Base-by-base conservation (phyloP, 2,113 vertebrate genomes). In the Setophaga petechia region DNA sequence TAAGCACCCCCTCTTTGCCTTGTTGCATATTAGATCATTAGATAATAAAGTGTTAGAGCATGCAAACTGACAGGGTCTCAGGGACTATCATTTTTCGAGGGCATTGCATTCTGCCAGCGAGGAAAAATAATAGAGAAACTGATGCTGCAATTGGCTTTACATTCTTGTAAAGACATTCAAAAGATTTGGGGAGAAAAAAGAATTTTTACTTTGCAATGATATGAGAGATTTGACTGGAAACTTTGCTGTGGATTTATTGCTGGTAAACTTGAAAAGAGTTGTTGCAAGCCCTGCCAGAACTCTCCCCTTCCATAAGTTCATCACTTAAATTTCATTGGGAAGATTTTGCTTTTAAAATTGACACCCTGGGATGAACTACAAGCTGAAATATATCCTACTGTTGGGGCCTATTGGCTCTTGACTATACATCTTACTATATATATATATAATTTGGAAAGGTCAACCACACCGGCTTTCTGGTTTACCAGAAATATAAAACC, bases 1-100 rank as follows among this genome's bases (percentile, higher is more conserved):
- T 97, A 97, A 97, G 97, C 98, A 84, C 96, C 94, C 73, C 97
- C 96, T 97, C 97, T 98, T 97, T 97, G 97, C 98, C 98, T 98
- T 98, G 97, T 97, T 98, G 98, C 97, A 97, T 98, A 98, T 98
- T 98, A 98, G 98, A 98, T 98, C 98, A 98, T 98, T 98, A 97
- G 97, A 98, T 98, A 98, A 98, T 98, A 98, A 98, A 98, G 97
- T 97, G 98, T 98, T 98, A 97, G 98, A 92, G 65, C 96, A 96
- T 96, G 97, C 96, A 94, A 97, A 97, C 97, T 98, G 97, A 97
- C 97, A 98, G 97, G 96, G 97, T 96, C 97, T 96, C 92, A 15
- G 91, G 95, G 96, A 96, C 98, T 97, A 96, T 94, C 92, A 93
- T 94, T 95, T 94, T 93, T 90, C 47, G 95, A 98, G 97, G 97